Percentiles rank a stretch among this genome's conserved stretches.
phyloP scores from a whole-genome alignment of 1,140 invertebrate genomes.

The Choristoneura fumiferana region DNA sequence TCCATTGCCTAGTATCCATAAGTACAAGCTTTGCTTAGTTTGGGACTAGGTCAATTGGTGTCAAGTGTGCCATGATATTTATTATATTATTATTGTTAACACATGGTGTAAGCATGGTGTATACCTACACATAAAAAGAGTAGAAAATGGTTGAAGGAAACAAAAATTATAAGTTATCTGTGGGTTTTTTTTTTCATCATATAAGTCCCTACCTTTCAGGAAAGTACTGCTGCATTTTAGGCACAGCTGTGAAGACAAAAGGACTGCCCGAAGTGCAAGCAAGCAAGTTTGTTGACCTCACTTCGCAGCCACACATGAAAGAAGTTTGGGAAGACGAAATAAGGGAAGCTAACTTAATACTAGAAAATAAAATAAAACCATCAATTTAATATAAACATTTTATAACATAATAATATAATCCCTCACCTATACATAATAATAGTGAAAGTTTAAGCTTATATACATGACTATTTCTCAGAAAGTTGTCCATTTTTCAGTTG shows the following conservation, averaged over 20 bases:
- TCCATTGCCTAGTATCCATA: no score
- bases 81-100: no score
- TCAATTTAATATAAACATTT: slow-evolving; percentile 30
- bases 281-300: slow-evolving; percentile 53
- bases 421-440: slow-evolving; percentile 5
- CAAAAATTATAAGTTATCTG: no score
- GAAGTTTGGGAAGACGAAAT: slow-evolving; percentile 56
- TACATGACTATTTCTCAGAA: no score
- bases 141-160: no score
- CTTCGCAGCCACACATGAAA: slow-evolving; percentile 49
- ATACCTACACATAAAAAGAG: no score
- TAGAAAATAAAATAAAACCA: slow-evolving; percentile 44
- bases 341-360: slow-evolving; percentile 46
- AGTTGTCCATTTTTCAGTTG: no score
- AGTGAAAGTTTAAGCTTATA: neutral
- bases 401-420: slow-evolving; percentile 8
- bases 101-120: no score
- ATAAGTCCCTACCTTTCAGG: slow-evolving; percentile 36
- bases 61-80: no score
- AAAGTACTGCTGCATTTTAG: slow-evolving; percentile 62
- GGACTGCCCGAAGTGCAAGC: slow-evolving; percentile 56
- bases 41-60: no score
- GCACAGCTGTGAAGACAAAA: slow-evolving; percentile 50
- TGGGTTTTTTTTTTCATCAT: no score
- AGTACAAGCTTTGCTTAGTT: no score